Percentiles rank a stretch among this genome's conserved stretches.
These are phyloP conservation scores for Drosophila seguyi DNA, from an alignment of 1,140 invertebrate genomes.

Conservation along the genomic window DNA sequence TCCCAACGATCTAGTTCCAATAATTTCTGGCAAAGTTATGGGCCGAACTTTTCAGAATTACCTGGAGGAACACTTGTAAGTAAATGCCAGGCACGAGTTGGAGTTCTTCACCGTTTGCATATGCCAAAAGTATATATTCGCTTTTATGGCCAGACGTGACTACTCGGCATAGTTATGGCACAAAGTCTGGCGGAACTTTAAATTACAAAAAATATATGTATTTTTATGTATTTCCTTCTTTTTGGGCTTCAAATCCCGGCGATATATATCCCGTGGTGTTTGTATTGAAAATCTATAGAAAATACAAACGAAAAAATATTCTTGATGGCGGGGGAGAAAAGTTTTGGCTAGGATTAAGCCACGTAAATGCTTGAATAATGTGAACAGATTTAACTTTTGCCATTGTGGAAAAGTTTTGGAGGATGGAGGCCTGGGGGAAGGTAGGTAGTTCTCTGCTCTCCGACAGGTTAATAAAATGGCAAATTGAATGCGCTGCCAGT, in stretches of 20 bases:
- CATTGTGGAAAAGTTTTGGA: constrained; percentile 55
- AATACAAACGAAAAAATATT: constrained; percentile 41
- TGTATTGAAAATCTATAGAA: constrained; percentile 50
- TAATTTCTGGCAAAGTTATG: constrained; percentile 46
- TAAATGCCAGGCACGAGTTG: constrained; percentile 43
- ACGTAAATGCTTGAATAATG: constrained; percentile 70
- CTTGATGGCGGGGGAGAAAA: constrained; percentile 6
- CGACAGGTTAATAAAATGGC: constrained; percentile 64
- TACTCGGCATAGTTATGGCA: constrained; percentile 29
- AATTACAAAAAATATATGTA: constrained; percentile 55
- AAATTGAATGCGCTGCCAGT: constrained; percentile 62
- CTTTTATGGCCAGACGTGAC: constrained; percentile 64
- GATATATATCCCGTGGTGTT: constrained; percentile 12
- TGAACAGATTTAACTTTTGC: constrained; percentile 73
- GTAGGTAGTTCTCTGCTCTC: constrained; percentile 30
- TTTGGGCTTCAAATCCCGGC: constrained; percentile 17
- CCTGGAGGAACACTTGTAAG: constrained; percentile 34
- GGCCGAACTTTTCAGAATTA: constrained; percentile 38
- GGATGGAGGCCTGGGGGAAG: constrained; percentile 21
- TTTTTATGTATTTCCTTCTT: constrained; percentile 21
- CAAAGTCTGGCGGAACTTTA: constrained; percentile 57
- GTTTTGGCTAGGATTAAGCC: constrained; percentile 52
- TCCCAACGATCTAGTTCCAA: constrained; percentile 38
- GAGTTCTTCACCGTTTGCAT: constrained; percentile 35
- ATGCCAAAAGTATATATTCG: constrained; percentile 50